A percentile compares a stretch with the other conserved stretches of the same genome.
phyloP scores from a whole-genome alignment of 2,113 vertebrate species.

The Scatophagus argus region DNA sequence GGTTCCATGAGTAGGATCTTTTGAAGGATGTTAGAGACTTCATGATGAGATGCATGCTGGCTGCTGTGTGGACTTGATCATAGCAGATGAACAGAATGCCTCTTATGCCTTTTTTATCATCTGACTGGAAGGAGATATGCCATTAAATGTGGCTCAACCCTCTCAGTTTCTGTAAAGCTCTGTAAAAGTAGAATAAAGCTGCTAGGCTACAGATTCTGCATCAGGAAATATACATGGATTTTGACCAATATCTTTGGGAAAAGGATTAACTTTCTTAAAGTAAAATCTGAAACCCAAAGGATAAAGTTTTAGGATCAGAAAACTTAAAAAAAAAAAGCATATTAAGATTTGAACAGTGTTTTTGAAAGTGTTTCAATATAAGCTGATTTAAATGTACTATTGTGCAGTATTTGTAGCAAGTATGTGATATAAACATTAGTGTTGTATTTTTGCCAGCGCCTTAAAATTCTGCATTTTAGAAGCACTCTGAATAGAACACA shows the following conservation, averaged over 20 bases:
- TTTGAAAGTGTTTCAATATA: background rate
- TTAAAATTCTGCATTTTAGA: conserved; percentile 10
- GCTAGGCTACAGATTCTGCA: background rate
- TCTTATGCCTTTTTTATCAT: conserved; percentile 50
- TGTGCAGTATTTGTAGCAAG: background rate
- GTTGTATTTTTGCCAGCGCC: background rate
- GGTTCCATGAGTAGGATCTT: conserved; percentile 54
- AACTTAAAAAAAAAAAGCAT: no score
- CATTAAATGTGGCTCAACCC: conserved; percentile 32
- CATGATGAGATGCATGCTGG: conserved; percentile 55
- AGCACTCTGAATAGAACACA: background rate
- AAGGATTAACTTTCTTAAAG: background rate
- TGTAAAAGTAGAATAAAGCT: background rate
- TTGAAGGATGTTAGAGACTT: conserved; percentile 72
- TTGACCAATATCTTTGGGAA: background rate
- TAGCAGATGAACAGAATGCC: conserved; percentile 42
- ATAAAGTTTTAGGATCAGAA: background rate
- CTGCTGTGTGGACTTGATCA: conserved; percentile 58
- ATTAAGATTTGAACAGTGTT: background rate
- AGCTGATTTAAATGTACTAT: background rate
- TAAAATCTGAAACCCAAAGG: background rate
- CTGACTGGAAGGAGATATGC: conserved; percentile 28
- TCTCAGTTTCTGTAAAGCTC: conserved; percentile 9
- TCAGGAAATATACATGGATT: background rate
- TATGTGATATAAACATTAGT: background rate